Percentiles rank a stretch among this genome's conserved stretches.
Conservation (phyloP, 2,888 invertebrate species). For the Mythimna loreyi region DNA sequence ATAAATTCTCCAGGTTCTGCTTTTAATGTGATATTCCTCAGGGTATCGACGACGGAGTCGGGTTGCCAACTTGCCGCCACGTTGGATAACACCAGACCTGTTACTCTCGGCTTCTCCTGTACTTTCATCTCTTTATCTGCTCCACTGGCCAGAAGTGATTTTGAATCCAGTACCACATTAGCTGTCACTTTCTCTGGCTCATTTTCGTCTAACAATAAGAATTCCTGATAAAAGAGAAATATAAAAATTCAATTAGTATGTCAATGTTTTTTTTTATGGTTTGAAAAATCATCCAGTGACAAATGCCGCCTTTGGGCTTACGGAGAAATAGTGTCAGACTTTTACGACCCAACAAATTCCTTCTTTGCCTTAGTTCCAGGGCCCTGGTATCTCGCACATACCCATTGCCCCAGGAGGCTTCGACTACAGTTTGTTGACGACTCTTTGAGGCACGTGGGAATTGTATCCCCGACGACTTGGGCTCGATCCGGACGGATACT, state of each 20-base stretch:
- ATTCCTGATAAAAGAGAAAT: slow-evolving; percentile 75
- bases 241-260: not conserved
- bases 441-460: no score
- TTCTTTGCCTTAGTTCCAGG: no score
- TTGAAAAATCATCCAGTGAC: no score
- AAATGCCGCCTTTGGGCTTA: no score
- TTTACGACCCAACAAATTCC: no score
- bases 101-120: slow-evolving; percentile 58
- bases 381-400: no score
- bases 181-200: slow-evolving; percentile 67
- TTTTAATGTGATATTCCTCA: slow-evolving; percentile 87
- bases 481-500: no score
- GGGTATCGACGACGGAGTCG: slow-evolving; percentile 86
- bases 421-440: no score
- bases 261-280: no score
- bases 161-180: slow-evolving; percentile 35
- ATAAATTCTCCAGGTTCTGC: slow-evolving; percentile 91
- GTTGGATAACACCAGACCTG: slow-evolving; percentile 77
- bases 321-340: no score
- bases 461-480: no score
- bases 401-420: no score
- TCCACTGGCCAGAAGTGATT: slow-evolving; percentile 30
- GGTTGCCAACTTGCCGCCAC: slow-evolving; percentile 85
- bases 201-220: slow-evolving; percentile 84
- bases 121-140: slow-evolving; percentile 37